A percentile compares a stretch with the other conserved stretches of the same genome.
Evolutionary conservation across 2,888 invertebrate genomes (phyloP).

Genomic region (Celastrina argiolus): DNA sequence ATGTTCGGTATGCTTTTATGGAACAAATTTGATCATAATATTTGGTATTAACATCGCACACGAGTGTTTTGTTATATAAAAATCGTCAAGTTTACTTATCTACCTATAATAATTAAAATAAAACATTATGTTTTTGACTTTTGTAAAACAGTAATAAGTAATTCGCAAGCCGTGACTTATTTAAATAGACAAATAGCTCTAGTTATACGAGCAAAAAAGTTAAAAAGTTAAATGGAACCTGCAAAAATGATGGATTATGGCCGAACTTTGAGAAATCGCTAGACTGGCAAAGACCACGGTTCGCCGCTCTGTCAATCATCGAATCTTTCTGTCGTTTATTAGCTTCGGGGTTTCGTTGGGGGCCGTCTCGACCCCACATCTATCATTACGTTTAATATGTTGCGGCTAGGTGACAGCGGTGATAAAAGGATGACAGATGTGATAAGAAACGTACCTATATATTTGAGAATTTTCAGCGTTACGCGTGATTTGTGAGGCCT

Average conservation of each 20-base stretch:
- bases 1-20: not conserved
- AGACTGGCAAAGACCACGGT: conserved; percentile 39
- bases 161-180: too few relatives aligned
- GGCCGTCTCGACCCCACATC: conserved; percentile 58
- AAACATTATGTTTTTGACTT: too few relatives aligned
- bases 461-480: conserved; percentile 34
- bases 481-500: conserved; percentile 33
- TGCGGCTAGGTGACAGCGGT: conserved; percentile 59
- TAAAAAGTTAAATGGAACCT: conserved; percentile 26
- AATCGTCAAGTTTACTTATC: too few relatives aligned
- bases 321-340: conserved; percentile 59
- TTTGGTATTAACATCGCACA: too few relatives aligned
- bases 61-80: too few relatives aligned
- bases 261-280: conserved; percentile 36
- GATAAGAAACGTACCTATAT: conserved; percentile 47
- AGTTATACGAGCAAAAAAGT: not conserved
- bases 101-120: too few relatives aligned
- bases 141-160: too few relatives aligned
- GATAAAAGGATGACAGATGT: conserved; percentile 26
- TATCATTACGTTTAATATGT: conserved; percentile 75
- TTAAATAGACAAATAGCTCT: too few relatives aligned
- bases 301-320: conserved; percentile 60
- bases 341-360: conserved; percentile 44
- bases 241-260: conserved; percentile 31
- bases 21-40: too few relatives aligned